phyloP scores from a whole-genome alignment of 2,113 vertebrate species.

The Elephantulus edwardii region DNA sequence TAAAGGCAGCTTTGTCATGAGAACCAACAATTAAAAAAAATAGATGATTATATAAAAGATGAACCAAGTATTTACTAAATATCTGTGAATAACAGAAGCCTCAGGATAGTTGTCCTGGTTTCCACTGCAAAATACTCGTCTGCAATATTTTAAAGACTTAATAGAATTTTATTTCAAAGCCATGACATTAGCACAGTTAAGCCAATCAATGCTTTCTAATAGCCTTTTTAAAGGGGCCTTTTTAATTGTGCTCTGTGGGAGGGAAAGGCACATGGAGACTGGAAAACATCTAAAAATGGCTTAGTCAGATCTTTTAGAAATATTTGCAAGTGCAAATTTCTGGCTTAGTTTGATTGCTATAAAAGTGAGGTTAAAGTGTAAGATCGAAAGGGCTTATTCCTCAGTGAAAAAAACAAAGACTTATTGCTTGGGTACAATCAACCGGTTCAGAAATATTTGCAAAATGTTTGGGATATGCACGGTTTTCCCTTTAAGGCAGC shows the following conservation, averaged over 20 bases:
- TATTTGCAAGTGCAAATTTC: slow-evolving; percentile 79
- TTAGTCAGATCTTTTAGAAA: slow-evolving; percentile 78
- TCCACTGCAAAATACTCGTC: slow-evolving; percentile 65
- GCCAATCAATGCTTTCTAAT: slow-evolving; percentile 79
- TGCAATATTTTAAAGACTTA: slow-evolving; percentile 79
- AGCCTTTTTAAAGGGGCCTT: slow-evolving; percentile 72
- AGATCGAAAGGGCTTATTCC: slow-evolving; percentile 59
- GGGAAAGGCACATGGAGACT: slow-evolving; percentile 66
- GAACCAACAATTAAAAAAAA: slow-evolving; percentile 44
- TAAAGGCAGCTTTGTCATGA: slow-evolving; percentile 38
- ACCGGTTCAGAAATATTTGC: slow-evolving; percentile 14
- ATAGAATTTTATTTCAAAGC: slow-evolving; percentile 82
- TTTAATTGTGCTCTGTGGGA: slow-evolving; percentile 75
- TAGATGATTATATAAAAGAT: slow-evolving; percentile 19
- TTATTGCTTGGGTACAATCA: slow-evolving; percentile 31
- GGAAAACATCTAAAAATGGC: slow-evolving; percentile 73
- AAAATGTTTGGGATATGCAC: slow-evolving; percentile 44
- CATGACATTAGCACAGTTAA: slow-evolving; percentile 80
- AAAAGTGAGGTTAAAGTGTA: slow-evolving; percentile 61
- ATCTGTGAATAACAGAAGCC: slow-evolving; percentile 55
- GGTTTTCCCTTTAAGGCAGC: slow-evolving; percentile 27
- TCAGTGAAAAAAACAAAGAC: slow-evolving; percentile 55
- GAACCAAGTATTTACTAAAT: slow-evolving; percentile 43
- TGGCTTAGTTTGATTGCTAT: slow-evolving; percentile 72
- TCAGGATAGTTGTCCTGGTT: slow-evolving; percentile 64